Evolutionary conservation across 2,797 vertebrate genomes (phyloP), one percentile per base, ranked within the genome.

Genomic region (Salarias fasciatus): DNA sequence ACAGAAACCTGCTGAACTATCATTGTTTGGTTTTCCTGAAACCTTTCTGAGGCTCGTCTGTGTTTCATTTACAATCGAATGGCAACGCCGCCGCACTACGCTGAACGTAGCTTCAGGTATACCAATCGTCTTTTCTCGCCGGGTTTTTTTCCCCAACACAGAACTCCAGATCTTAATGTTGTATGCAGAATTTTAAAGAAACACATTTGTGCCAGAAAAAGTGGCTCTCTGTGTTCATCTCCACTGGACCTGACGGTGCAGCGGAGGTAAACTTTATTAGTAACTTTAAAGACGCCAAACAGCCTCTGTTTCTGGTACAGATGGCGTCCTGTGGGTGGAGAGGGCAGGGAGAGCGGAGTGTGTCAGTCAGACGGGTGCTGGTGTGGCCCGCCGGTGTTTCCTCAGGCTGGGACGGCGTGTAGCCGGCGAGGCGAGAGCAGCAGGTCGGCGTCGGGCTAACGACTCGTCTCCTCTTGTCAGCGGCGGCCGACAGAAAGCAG

Each of bases 391-490:
- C 41, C 37, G 40, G 44, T 75, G 47, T 72, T 83, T 79, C 73
- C 35, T 54, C 69, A 42, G 73, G 67, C 38, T 53, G 47, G 65
- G 45, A 65, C 72, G 46, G 54, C 63, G 44, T 52, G 57, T 30
- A 56, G 58, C 41, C 37, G 46, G 40, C 29, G 30, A 53, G 59
- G 57, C 37, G 46, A 44, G 47, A 75, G 8, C 81, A 86, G 80
- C 81, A 79, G 81, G 74, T 82, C 79, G 72, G 64, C 65, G 36
- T 87, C 79, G 79, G 62, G 18, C 79, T 74, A 84, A 73, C 11
- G 64, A 64, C 73, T 82, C 63, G 64, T 64, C 73, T 82, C 63
- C 64, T 40, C 57, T 66, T 83, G 81, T 88, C 79, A 86, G 63
- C 31, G 48, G 36, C 59, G 71, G 67, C 55, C 31, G 80, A 82